A percentile compares a stretch with the other conserved stretches of the same genome.
Evolutionary conservation across 1,140 invertebrate genomes (phyloP).

Genomic region (Parapsyche elsis): DNA sequence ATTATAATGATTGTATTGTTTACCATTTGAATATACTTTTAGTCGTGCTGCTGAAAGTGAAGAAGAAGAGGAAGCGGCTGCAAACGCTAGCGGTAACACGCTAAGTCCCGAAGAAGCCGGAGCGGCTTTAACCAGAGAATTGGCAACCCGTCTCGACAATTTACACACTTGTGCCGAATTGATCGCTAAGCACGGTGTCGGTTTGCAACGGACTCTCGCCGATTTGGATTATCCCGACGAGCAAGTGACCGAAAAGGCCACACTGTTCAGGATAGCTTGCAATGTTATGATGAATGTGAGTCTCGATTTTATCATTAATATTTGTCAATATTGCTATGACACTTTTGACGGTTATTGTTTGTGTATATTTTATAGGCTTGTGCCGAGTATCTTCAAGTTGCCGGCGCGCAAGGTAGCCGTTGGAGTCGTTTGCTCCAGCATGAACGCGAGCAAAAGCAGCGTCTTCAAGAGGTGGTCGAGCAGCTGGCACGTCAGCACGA

Average conservation of each 20-base stretch:
- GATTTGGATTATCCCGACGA: constrained; percentile 83
- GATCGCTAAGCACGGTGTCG: constrained; percentile 86
- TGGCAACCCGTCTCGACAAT: constrained; percentile 78
- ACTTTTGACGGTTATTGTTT: constrained; percentile 16
- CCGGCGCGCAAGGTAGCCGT: constrained; percentile 86
- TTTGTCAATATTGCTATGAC: neutral
- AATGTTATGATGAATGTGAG: constrained; percentile 96
- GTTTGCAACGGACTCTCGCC: constrained; percentile 84
- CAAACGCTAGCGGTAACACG: constrained; percentile 57
- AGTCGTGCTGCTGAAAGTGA: constrained; percentile 76
- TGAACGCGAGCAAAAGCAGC: constrained; percentile 92
- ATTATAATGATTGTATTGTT: constrained; percentile 23
- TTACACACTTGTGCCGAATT: constrained; percentile 91
- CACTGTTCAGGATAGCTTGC: constrained; percentile 92
- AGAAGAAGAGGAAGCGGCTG: constrained; percentile 81
- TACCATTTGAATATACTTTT: constrained; percentile 53
- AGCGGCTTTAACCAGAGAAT: constrained; percentile 70
- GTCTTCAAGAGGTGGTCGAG: constrained; percentile 97
- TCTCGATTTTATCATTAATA: constrained; percentile 51
- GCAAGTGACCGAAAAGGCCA: constrained; percentile 89
- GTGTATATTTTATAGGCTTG: constrained; percentile 76
- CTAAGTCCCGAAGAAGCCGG: constrained; percentile 67
- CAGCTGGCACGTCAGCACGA: constrained; percentile 96
- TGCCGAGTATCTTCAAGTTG: constrained; percentile 88
- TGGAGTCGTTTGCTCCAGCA: constrained; percentile 93